phyloP scores from a whole-genome alignment of 2,113 vertebrate species.

The Dascyllus trimaculatus region DNA sequence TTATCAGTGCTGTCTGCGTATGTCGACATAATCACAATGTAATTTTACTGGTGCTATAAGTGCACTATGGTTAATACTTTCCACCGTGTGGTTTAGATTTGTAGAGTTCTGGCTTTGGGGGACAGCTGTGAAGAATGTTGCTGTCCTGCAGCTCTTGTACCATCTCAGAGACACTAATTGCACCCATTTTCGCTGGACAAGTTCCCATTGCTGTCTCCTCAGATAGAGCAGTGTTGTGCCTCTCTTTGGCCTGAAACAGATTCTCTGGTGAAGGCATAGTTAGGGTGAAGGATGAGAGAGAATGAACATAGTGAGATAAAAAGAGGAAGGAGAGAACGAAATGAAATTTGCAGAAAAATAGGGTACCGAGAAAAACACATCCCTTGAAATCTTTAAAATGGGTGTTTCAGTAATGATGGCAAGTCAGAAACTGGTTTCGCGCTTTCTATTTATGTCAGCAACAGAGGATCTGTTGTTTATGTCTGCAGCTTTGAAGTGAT shows the following conservation, averaged over 20 bases:
- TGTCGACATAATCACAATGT: slow-evolving; percentile 40
- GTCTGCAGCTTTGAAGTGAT: background rate
- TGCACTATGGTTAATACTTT: slow-evolving; percentile 36
- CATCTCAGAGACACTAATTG: slow-evolving; percentile 64
- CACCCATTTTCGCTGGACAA: slow-evolving; percentile 61
- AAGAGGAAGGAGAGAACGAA: background rate
- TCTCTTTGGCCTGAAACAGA: slow-evolving; percentile 50
- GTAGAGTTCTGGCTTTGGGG: slow-evolving; percentile 38
- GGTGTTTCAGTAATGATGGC: slow-evolving; percentile 5
- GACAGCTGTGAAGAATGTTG: slow-evolving; percentile 58
- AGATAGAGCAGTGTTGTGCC: slow-evolving; percentile 53
- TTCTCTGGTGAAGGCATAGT: slow-evolving; percentile 50
- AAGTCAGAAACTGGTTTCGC: background rate
- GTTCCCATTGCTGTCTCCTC: slow-evolving; percentile 52
- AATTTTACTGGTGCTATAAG: slow-evolving; percentile 30
- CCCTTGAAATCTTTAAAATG: slow-evolving; percentile 4
- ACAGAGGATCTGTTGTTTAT: background rate
- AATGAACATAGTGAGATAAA: slow-evolving; percentile 14
- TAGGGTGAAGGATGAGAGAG: slow-evolving; percentile 51
- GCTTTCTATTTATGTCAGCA: background rate
- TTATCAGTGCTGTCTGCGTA: slow-evolving; percentile 32
- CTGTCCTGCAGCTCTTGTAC: slow-evolving; percentile 55
- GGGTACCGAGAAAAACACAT: background rate
- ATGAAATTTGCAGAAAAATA: background rate
- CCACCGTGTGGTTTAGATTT: slow-evolving; percentile 38